phyloP scores from a whole-genome alignment of 1,140 invertebrate genomes.

The Panulirus ornatus region DNA sequence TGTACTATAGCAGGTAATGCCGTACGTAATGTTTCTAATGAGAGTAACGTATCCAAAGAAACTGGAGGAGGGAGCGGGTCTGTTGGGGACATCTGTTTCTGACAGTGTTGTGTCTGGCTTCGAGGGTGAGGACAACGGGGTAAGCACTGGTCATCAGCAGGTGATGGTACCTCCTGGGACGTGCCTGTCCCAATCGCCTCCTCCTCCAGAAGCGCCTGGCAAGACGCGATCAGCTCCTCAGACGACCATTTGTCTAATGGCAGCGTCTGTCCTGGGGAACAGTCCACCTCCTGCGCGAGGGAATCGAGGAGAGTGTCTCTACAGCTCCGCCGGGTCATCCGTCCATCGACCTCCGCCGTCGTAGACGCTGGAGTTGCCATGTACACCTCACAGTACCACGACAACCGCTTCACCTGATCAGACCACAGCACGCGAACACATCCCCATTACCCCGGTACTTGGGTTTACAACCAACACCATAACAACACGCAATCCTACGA shows the following conservation, averaged over 20 bases:
- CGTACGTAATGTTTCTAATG: no score
- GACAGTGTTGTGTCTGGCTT: no score
- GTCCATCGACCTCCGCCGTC: not conserved
- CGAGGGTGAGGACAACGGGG: no score
- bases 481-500: not conserved
- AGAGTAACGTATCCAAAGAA: no score
- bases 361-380: not conserved
- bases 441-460: not conserved
- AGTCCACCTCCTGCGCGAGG: conserved; percentile 5
- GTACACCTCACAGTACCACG: not conserved
- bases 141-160: not conserved
- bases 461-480: not conserved
- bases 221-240: conserved; percentile 51
- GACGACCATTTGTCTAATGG: conserved; percentile 37
- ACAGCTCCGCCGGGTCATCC: conserved; percentile 15
- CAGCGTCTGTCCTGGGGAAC: not conserved
- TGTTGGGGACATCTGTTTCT: no score
- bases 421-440: not conserved
- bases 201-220: conserved; percentile 45
- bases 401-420: not conserved
- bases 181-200: conserved; percentile 17
- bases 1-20: no score
- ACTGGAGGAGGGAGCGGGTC: not conserved
- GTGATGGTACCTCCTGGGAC: not conserved
- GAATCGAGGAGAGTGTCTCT: conserved; percentile 32